These are phyloP conservation scores for Actinernus sp. DNA, from an alignment of 92 coral and sea anemone species.

Conservation along the genomic window DNA sequence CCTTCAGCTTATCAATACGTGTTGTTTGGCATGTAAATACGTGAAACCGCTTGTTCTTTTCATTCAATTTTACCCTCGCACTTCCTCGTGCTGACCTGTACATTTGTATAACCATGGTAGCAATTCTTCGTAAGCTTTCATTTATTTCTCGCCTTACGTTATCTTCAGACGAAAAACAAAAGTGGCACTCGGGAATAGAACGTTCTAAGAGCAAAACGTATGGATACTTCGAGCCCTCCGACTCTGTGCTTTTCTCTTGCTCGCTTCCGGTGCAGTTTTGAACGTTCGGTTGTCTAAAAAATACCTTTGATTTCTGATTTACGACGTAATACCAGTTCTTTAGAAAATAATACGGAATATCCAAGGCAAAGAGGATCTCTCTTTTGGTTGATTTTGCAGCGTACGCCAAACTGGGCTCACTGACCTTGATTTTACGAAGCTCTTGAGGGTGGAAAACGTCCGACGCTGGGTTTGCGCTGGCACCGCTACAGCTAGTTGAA, in stretches of 20 bases:
- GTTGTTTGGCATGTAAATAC: slow-evolving; percentile 13
- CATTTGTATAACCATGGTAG: no score
- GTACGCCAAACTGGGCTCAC: not conserved
- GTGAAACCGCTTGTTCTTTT: slow-evolving; percentile 13
- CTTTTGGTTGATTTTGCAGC: no score
- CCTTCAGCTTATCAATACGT: slow-evolving; percentile 10
- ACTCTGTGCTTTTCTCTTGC: not conserved
- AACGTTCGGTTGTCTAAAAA: not conserved
- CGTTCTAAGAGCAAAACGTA: not conserved
- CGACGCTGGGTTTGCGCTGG: no score
- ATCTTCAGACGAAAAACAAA: not conserved
- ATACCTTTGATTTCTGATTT: no score
- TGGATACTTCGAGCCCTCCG: no score
- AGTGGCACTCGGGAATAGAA: not conserved
- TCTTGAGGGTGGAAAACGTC: not conserved
- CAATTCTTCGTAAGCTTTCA: slow-evolving; percentile 2
- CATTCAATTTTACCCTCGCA: slow-evolving; percentile 2
- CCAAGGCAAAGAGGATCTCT: not conserved
- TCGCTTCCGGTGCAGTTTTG: not conserved
- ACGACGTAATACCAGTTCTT: slow-evolving; percentile 3
- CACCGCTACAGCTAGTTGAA: no score
- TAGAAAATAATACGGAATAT: not conserved
- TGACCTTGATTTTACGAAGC: not conserved
- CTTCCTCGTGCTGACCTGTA: not conserved
- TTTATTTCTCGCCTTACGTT: not conserved